Evolutionary conservation across 1,140 invertebrate species (phyloP), one percentile per base, ranked within the genome.

Genomic region (Trialeurodes vaporariorum): DNA sequence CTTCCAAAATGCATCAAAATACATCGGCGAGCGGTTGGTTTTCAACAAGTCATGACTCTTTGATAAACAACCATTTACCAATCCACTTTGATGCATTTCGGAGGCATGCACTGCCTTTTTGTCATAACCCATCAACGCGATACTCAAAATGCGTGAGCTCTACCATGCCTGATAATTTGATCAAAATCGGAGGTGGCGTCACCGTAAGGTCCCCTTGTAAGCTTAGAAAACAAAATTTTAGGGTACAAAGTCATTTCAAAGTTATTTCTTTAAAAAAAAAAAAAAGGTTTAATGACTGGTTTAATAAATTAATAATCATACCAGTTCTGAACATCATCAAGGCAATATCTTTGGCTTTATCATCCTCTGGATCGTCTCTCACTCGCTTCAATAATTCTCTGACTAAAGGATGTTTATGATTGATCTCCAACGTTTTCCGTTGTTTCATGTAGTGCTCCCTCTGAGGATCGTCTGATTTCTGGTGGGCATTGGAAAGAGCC

Each of bases 341-440:
- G 2, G 96, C 95, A 77, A 96, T 93, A 68, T 93, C 87, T 75
- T 89, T 89, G 12, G 95, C 93, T 1, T 82, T 85, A 34, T 84
- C 79, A 80, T 98, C 95, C 24, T 86, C 83, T 59, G 87, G 80
- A 75, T 96, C 88, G 68, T 86, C 84, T 68, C 89, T 87, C 1
- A 98, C 87, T 72, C 93, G 83, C 59, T 86, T 84, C 71, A 98
- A 80, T 60, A 99, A 80, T 79, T 98, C 94, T 72, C 90, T 90
- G 70, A 98, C 90, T 2, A 99, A 80, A 13, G 97, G 96, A 87
- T 99, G 98, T 49, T 94, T 83, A 22, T 96, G 95, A 81, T 99
- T 99, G 66, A 99, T 90, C 83, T 99, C 98, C 64, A 99, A 77
- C 23, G 91, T 95, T 79, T 99, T 99, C 84, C 98, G 98, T 79